Percentiles rank a stretch among this genome's conserved stretches.
Evolutionary conservation across 2,113 vertebrate genomes (phyloP).

Genomic region (Thalassarche chlororhynchos): DNA sequence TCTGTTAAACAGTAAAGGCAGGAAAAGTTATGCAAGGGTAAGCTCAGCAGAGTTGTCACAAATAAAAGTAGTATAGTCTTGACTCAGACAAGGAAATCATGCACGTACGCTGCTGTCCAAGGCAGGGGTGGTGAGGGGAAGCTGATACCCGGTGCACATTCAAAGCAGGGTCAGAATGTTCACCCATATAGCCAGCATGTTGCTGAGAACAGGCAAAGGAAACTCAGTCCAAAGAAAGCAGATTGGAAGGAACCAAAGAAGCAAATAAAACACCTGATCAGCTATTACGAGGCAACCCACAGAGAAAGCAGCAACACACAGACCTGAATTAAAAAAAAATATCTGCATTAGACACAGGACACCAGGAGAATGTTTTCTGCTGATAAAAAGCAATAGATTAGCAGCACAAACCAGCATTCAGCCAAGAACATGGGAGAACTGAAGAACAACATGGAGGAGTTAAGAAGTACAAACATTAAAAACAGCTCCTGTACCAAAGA

Average conservation of each 20-base stretch:
- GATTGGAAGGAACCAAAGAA: not conserved
- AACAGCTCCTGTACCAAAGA: not conserved
- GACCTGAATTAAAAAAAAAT: not conserved
- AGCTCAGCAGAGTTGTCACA: not conserved
- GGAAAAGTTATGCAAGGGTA: not conserved
- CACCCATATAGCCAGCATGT: not conserved
- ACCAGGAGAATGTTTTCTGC: not conserved
- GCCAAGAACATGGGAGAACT: not conserved
- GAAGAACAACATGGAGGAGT: not conserved
- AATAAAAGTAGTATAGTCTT: not conserved
- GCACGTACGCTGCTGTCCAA: not conserved
- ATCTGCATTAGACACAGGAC: not conserved
- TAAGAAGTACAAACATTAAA: not conserved
- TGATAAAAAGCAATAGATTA: conserved; percentile 23
- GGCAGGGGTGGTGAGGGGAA: not conserved
- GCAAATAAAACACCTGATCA: not conserved
- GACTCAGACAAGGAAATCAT: not conserved
- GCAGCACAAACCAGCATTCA: not conserved
- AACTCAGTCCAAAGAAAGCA: not conserved
- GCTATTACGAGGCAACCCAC: not conserved
- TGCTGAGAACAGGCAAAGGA: not conserved
- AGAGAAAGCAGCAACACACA: not conserved
- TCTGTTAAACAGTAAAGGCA: not conserved
- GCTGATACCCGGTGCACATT: not conserved
- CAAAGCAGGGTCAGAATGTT: not conserved